A percentile compares a stretch with the other conserved stretches of the same genome.
Evolutionary conservation across 2,797 vertebrate species (phyloP).

Genomic region (Leucoraja ocellata): DNA sequence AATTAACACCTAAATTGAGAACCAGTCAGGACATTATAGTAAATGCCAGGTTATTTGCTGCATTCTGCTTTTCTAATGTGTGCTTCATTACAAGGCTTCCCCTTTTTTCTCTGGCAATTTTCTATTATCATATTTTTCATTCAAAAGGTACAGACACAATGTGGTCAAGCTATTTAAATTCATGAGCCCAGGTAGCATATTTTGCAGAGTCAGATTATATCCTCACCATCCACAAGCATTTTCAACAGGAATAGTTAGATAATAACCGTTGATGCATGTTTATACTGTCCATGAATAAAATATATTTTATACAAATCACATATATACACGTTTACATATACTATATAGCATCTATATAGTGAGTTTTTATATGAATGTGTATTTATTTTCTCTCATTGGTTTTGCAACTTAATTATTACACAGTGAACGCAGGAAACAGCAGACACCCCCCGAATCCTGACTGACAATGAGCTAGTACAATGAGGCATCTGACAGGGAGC

Average conservation of each 20-base stretch:
- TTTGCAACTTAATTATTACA: neutral
- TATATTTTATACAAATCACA: conserved; percentile 20
- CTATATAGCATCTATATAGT: neutral
- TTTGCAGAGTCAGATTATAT: neutral
- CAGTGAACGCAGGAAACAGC: neutral
- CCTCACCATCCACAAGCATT: neutral
- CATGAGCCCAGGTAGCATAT: neutral
- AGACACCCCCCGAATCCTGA: neutral
- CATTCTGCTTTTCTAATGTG: neutral
- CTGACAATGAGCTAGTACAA: neutral
- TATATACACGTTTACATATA: neutral
- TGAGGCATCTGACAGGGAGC: neutral
- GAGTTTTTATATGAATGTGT: neutral
- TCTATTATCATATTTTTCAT: neutral
- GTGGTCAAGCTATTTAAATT: neutral
- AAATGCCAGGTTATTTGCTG: neutral
- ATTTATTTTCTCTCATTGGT: neutral
- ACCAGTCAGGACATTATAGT: neutral
- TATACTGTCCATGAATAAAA: neutral
- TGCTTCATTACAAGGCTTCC: neutral
- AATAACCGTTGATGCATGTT: neutral
- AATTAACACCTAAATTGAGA: neutral
- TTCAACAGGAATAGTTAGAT: neutral
- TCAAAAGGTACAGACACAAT: neutral
- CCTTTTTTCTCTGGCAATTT: neutral